Conservation (phyloP, 1,140 invertebrate genomes). For the Drosophila fuyamai region DNA sequence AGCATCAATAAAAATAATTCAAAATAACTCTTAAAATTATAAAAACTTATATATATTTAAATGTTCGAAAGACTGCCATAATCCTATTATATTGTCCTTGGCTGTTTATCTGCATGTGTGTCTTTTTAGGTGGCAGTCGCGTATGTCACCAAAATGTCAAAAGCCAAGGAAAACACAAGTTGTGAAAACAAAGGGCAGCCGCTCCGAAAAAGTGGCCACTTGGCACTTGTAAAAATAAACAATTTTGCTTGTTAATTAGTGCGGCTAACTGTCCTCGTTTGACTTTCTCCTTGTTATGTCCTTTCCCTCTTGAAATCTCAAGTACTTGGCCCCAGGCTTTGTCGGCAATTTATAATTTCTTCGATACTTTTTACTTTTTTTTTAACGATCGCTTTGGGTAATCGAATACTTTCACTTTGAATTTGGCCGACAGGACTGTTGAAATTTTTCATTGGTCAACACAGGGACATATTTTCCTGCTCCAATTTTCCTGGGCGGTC, state of each 20-base stretch:
- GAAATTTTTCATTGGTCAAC: constrained; percentile 28
- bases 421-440: constrained; percentile 56
- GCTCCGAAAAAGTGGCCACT: constrained; percentile 50
- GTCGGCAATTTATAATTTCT: constrained; percentile 50
- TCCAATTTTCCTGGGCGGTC: constrained; percentile 24
- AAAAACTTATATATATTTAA: background rate
- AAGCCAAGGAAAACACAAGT: constrained; percentile 67
- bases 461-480: constrained; percentile 29
- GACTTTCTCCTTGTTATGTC: constrained; percentile 69
- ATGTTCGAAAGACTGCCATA: background rate
- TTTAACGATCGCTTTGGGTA: constrained; percentile 68
- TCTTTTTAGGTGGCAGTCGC: constrained; percentile 65
- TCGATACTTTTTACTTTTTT: constrained; percentile 29
- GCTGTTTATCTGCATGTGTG: constrained; percentile 27
- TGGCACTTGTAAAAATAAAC: constrained; percentile 79
- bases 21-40: background rate
- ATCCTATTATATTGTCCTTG: background rate
- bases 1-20: too few species aligned
- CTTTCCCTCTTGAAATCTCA: constrained; percentile 31
- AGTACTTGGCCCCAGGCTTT: constrained; percentile 53
- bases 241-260: constrained; percentile 78
- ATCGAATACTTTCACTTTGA: constrained; percentile 79
- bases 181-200: constrained; percentile 74
- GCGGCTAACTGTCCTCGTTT: constrained; percentile 67
- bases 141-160: constrained; percentile 74